These are phyloP conservation scores for Tetramorium bicarinatum DNA, from an alignment of 2,888 invertebrate species.

Conservation along the genomic window DNA sequence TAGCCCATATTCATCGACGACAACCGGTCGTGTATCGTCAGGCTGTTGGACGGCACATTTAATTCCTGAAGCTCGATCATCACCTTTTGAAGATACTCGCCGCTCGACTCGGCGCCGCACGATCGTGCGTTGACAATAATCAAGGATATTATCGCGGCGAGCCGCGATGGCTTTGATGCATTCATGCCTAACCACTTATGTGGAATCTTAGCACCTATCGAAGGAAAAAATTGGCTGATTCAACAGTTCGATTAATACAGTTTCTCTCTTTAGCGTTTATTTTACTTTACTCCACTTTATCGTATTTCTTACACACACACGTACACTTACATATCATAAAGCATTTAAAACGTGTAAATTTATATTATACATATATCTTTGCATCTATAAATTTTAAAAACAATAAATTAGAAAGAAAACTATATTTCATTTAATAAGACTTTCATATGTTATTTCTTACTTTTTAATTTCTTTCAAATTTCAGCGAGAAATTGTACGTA, in stretches of 20 bases:
- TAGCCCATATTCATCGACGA: constrained; percentile 28
- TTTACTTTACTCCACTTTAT: not conserved
- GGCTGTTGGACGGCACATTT: constrained; percentile 68
- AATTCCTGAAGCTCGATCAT: constrained; percentile 79
- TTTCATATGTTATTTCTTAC: not conserved
- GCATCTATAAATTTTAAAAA: not conserved
- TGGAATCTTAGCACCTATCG: not conserved
- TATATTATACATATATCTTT: not conserved
- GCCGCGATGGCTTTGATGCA: constrained; percentile 57
- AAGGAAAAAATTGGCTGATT: not conserved
- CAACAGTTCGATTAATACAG: not conserved
- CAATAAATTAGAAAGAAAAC: not conserved
- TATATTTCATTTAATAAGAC: not conserved
- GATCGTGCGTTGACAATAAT: constrained; percentile 50
- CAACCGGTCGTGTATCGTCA: constrained; percentile 37
- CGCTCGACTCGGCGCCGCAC: constrained; percentile 77
- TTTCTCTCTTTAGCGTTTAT: not conserved
- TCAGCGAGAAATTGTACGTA: not conserved
- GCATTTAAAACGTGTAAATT: not conserved
- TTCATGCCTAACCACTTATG: constrained; percentile 51
- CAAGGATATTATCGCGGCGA: constrained; percentile 59
- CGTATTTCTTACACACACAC: not conserved
- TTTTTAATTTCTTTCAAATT: not conserved
- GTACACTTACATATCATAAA: not conserved
- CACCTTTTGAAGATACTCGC: constrained; percentile 79